phyloP scores from a whole-genome alignment of 1,140 invertebrate species.

The Drosophila persimilis region DNA sequence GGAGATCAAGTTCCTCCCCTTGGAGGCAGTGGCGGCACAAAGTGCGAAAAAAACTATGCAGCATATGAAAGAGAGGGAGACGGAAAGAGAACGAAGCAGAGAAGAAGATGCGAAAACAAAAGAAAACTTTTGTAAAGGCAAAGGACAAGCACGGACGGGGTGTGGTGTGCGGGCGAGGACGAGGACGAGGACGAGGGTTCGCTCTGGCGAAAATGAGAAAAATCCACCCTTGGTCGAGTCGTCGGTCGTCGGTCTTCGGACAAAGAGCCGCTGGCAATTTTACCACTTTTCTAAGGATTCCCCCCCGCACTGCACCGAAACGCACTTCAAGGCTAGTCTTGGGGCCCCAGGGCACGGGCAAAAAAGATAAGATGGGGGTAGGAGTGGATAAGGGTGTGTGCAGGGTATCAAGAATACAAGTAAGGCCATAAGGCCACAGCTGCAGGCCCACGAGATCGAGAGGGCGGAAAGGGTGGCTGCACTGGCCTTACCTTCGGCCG shows the following conservation, averaged over 20 bases:
- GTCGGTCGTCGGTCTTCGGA: neutral
- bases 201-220: conserved; percentile 39
- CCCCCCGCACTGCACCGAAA: conserved; percentile 9
- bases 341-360: neutral
- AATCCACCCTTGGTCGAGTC: conserved; percentile 65
- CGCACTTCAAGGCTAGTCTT: conserved; percentile 57
- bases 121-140: conserved; percentile 52
- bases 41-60: conserved; percentile 44
- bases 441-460: neutral
- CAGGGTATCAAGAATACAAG: no score
- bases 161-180: neutral
- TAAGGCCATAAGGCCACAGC: no score
- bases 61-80: conserved; percentile 9
- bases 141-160: conserved; percentile 11
- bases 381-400: no score
- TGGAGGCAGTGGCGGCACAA: neutral
- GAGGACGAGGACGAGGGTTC: conserved; percentile 2
- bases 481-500: no score
- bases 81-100: conserved; percentile 10
- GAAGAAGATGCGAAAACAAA: conserved; percentile 52
- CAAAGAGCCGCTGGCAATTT: conserved; percentile 64
- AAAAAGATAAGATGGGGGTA: no score
- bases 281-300: conserved; percentile 80
- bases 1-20: conserved; percentile 37
- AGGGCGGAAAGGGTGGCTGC: conserved; percentile 8